Percentiles rank a stretch among this genome's conserved stretches.
These are phyloP conservation scores for Nemurella pictetii DNA, from an alignment of 2,888 invertebrate species.

Conservation along the genomic window DNA sequence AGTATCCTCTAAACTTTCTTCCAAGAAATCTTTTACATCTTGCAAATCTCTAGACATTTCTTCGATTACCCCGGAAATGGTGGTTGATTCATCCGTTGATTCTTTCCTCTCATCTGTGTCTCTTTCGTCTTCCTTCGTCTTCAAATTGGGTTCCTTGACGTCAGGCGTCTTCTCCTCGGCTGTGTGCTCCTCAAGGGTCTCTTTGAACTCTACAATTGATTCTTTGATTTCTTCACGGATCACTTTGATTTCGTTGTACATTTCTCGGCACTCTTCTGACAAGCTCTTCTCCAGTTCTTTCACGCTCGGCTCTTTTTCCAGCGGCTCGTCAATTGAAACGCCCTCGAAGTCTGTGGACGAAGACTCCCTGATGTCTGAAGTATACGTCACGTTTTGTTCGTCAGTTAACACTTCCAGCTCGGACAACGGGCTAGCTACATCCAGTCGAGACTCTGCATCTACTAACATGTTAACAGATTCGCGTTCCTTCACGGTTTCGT, in stretches of 20 bases:
- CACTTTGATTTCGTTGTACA: conserved; percentile 21
- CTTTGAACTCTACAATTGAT: conserved; percentile 22
- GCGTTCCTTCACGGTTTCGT: not conserved
- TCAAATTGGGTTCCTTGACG: not conserved
- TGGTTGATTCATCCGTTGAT: not conserved
- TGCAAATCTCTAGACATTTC: conserved; percentile 1
- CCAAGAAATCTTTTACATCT: not conserved
- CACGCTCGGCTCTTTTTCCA: not conserved
- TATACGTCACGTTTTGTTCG: not conserved
- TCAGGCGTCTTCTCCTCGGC: not conserved
- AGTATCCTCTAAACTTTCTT: not conserved
- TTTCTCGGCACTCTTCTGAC: conserved; percentile 13
- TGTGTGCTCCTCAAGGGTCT: conserved; percentile 8
- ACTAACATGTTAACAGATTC: not conserved
- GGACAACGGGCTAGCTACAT: not conserved
- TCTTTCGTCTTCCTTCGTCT: not conserved
- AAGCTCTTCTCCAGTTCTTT: conserved; percentile 3
- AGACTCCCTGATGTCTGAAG: not conserved
- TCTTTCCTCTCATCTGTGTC: not conserved
- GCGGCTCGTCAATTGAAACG: not conserved
- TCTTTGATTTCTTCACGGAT: conserved; percentile 26
- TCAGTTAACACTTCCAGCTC: not conserved
- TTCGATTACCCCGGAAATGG: not conserved
- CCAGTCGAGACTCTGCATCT: not conserved
- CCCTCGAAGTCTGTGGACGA: not conserved